Percentiles rank a stretch among this genome's conserved stretches.
Evolutionary conservation across 2,797 vertebrate species (phyloP).

Genomic region (Pachyuromys duprasi): DNA sequence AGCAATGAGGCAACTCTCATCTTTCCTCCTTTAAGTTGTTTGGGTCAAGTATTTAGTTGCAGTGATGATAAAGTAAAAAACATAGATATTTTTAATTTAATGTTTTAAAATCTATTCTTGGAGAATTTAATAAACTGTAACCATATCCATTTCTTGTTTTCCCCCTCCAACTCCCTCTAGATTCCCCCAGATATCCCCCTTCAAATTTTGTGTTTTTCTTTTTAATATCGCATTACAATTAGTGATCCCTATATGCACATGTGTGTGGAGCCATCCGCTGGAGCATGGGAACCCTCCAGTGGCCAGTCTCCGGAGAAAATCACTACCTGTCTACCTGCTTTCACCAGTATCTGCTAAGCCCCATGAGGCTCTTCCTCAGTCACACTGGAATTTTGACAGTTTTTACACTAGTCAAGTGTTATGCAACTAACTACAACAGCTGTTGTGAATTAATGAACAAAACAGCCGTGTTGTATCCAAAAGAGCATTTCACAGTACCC

Average conservation of each 20-base stretch:
- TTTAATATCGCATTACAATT: not conserved
- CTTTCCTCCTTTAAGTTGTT: not conserved
- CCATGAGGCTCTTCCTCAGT: not conserved
- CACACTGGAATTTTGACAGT: not conserved
- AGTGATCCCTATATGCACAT: not conserved
- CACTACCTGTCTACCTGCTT: not conserved
- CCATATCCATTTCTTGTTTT: not conserved
- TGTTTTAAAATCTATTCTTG: not conserved
- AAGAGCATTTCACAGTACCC: not conserved
- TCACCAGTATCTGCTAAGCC: not conserved
- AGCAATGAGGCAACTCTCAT: not conserved
- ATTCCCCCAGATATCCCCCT: not conserved
- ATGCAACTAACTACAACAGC: not conserved
- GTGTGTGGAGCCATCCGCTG: not conserved
- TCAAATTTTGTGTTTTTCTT: not conserved
- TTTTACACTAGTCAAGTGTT: not conserved
- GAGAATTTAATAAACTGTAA: not conserved
- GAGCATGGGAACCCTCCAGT: not conserved
- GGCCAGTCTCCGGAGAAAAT: not conserved
- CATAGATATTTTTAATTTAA: not conserved
- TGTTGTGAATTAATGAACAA: not conserved
- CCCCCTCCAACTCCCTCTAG: not conserved
- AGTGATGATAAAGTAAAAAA: not conserved
- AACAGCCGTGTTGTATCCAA: not conserved
- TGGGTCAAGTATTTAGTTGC: not conserved